Conservation (phyloP, 2,797 vertebrate species). For the Delichon dasypus region DNA sequence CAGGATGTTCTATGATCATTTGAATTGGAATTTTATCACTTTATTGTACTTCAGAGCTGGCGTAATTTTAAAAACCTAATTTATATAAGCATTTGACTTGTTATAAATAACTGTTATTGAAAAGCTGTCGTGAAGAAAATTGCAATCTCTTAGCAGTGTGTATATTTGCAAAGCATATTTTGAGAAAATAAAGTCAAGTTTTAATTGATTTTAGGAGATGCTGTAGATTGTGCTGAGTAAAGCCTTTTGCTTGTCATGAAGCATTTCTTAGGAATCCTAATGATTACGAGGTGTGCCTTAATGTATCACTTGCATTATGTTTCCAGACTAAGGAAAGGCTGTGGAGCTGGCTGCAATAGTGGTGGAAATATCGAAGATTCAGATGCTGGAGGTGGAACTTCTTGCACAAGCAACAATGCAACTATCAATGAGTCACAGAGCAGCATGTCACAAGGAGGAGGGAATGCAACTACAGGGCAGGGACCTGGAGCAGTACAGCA, state of each 20-base stretch:
- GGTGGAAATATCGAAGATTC: conserved; percentile 97
- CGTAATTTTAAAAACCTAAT: background rate
- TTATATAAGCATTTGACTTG: background rate
- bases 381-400: conserved; percentile 86
- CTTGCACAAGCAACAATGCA: conserved; percentile 86
- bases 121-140: background rate
- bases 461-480: conserved; percentile 67
- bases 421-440: conserved; percentile 87
- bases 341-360: conserved; percentile 97
- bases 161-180: background rate
- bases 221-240: background rate
- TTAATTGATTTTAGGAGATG: background rate
- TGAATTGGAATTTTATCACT: background rate
- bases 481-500: conserved; percentile 78
- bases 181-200: background rate
- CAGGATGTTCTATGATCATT: background rate
- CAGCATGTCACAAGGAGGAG: conserved; percentile 83
- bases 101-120: background rate
- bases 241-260: background rate
- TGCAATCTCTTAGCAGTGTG: background rate
- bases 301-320: background rate
- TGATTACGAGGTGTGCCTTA: background rate
- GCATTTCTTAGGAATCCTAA: background rate
- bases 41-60: background rate
- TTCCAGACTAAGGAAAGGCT: conserved; percentile 91